phyloP scores from a whole-genome alignment of 1,140 invertebrate species.

The Nilaparvata lugens region DNA sequence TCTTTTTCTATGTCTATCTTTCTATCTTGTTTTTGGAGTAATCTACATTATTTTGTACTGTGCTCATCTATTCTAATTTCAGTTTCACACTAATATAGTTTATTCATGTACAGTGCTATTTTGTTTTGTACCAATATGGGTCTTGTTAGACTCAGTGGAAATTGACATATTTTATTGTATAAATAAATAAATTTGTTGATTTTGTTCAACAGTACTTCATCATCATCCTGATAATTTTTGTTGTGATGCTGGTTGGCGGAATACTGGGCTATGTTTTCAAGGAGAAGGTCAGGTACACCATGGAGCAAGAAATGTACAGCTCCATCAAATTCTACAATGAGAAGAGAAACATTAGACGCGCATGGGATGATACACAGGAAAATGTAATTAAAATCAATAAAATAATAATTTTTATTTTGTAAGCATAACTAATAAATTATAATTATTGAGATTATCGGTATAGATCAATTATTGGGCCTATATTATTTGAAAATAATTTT shows the following conservation, averaged over 20 bases:
- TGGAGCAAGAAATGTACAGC: constrained; percentile 67
- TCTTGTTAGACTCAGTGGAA: no score
- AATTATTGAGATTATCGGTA: background rate
- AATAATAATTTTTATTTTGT: background rate
- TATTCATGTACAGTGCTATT: no score
- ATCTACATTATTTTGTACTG: no score
- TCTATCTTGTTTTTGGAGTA: no score
- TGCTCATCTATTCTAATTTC: no score
- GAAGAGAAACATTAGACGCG: constrained; percentile 53
- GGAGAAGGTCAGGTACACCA: constrained; percentile 57
- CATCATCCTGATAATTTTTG: constrained; percentile 72
- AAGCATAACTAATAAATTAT: background rate
- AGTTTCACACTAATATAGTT: no score
- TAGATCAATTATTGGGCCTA: background rate
- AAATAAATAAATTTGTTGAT: no score
- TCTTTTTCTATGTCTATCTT: no score
- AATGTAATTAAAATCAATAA: constrained; percentile 35
- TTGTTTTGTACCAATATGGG: no score
- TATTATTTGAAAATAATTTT: background rate
- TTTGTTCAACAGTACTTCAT: constrained; percentile 68
- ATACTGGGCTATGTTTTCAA: constrained; percentile 82
- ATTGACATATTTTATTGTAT: no score
- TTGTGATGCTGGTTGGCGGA: constrained; percentile 78
- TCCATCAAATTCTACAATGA: constrained; percentile 61
- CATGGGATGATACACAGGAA: constrained; percentile 74